A percentile compares a stretch with the other conserved stretches of the same genome.
These are phyloP conservation scores for Cardiocondyla obscurior DNA, from an alignment of 1,140 invertebrate genomes.

Conservation along the genomic window DNA sequence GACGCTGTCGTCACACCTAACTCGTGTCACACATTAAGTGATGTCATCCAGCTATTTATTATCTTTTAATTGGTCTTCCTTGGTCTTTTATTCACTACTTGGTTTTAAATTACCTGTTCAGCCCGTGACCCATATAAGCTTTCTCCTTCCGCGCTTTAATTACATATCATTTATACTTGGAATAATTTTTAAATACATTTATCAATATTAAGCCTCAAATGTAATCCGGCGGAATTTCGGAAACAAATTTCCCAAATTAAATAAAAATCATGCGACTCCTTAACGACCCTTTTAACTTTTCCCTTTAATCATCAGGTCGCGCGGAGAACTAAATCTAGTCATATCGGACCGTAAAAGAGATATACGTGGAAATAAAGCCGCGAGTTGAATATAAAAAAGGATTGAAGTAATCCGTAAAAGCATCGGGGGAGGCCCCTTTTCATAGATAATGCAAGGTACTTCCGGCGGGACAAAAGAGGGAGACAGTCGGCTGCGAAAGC, in stretches of 20 bases:
- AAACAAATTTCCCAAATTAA: background rate
- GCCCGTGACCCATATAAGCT: background rate
- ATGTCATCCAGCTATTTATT: no score
- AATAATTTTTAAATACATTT: no score
- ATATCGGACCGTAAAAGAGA: background rate
- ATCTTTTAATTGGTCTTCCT: no score
- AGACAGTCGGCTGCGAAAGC: conserved; percentile 8
- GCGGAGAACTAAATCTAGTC: background rate
- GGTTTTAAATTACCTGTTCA: background rate
- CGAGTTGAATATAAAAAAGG: background rate
- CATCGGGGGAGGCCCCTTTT: conserved; percentile 21
- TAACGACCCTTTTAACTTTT: background rate
- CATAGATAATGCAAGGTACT: conserved; percentile 46
- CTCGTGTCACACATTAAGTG: no score
- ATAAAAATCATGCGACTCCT: background rate
- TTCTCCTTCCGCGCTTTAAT: no score
- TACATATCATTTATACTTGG: no score
- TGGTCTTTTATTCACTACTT: no score
- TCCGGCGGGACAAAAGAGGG: conserved; percentile 4
- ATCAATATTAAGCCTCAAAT: no score
- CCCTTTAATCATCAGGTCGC: background rate
- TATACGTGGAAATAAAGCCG: background rate
- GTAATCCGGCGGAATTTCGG: background rate
- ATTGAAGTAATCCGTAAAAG: conserved; percentile 2
- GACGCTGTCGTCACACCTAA: no score